phyloP scores from a whole-genome alignment of 2,888 invertebrate genomes.

The Sminthurinus aureus region DNA sequence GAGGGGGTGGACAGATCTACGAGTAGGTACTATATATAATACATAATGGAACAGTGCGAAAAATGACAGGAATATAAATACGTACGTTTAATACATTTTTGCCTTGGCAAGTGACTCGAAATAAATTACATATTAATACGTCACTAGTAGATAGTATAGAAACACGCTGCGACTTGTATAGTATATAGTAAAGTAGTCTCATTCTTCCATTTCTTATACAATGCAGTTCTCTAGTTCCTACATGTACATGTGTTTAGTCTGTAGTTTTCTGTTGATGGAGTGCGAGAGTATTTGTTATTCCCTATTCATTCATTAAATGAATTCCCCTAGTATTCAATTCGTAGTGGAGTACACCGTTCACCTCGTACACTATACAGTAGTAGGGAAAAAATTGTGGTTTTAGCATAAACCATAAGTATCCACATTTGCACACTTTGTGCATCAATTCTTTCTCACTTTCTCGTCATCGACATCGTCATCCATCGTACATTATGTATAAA shows the following conservation, averaged over 20 bases:
- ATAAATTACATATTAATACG: not conserved
- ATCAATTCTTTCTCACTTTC: not conserved
- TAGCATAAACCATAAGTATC: not conserved
- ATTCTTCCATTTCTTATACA: not conserved
- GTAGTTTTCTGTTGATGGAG: not conserved
- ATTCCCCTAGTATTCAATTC: constrained; percentile 19
- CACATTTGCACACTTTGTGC: not conserved
- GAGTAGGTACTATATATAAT: too few species aligned
- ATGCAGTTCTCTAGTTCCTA: too few species aligned
- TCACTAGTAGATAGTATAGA: not conserved
- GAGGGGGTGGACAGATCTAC: too few species aligned
- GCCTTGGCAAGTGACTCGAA: not conserved
- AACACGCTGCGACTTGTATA: not conserved
- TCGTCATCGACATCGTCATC: too few species aligned
- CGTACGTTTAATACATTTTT: too few species aligned
- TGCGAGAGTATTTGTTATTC: constrained; percentile 11
- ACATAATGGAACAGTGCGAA: too few species aligned
- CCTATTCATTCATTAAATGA: constrained; percentile 20
- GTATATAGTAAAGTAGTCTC: not conserved
- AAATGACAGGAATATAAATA: too few species aligned
- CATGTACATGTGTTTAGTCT: not conserved
- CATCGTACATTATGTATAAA: not conserved
- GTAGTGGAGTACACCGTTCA: not conserved
- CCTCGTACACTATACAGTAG: not conserved
- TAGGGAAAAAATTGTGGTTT: constrained; percentile 20